These are phyloP conservation scores for Himalopsyche phryganea DNA, from an alignment of 1,140 invertebrate genomes.

Conservation along the genomic window DNA sequence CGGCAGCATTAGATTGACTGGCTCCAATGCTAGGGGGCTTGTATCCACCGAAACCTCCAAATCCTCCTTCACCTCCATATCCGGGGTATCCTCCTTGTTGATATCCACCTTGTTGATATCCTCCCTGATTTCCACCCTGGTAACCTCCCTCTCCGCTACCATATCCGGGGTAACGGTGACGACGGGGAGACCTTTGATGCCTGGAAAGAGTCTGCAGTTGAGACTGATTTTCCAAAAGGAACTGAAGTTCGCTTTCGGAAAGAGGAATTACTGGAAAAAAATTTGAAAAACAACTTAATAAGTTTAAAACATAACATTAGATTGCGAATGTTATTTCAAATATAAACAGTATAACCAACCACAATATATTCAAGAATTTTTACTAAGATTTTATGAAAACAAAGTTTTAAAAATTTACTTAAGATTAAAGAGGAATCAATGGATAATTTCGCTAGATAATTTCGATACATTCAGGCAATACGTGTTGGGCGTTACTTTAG, in stretches of 20 bases:
- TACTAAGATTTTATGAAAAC: too few relatives aligned
- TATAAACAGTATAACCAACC: too few relatives aligned
- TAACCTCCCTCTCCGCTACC: background rate
- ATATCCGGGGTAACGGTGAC: constrained; percentile 14
- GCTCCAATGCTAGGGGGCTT: background rate
- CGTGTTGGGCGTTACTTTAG: too few relatives aligned
- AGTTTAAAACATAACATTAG: too few relatives aligned
- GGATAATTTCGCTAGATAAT: too few relatives aligned
- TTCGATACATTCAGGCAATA: too few relatives aligned
- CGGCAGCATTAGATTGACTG: constrained; percentile 6
- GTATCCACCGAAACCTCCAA: background rate
- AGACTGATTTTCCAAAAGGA: constrained; percentile 12
- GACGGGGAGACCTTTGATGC: constrained; percentile 15
- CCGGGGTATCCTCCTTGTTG: constrained; percentile 13
- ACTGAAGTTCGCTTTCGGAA: constrained; percentile 22
- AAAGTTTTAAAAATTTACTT: too few relatives aligned
- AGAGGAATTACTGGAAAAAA: constrained; percentile 21
- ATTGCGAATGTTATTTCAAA: too few relatives aligned
- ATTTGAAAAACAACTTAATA: background rate
- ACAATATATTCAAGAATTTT: too few relatives aligned
- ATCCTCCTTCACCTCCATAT: constrained; percentile 4
- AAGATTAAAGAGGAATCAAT: too few relatives aligned
- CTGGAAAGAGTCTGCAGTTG: constrained; percentile 8
- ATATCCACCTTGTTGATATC: constrained; percentile 4
- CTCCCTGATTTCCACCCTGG: background rate